Conservation (phyloP, 2,888 invertebrate genomes). For the Zygogramma bicolorata region DNA sequence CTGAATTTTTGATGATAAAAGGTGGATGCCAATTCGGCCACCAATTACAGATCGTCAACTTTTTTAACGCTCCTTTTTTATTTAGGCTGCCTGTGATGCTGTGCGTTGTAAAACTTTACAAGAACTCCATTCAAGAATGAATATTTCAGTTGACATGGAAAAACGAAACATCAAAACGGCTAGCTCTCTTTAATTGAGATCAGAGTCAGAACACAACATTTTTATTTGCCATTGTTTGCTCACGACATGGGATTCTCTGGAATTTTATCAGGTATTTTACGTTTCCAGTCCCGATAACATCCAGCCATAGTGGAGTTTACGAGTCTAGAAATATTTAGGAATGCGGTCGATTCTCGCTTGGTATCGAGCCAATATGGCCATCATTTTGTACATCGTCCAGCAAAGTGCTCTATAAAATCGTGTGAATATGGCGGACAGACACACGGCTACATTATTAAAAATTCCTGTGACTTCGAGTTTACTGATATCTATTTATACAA, state of each 20-base stretch:
- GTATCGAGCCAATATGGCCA: conserved; percentile 28
- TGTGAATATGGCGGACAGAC: conserved; percentile 15
- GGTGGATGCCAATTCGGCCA: no score
- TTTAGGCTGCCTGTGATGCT: no score
- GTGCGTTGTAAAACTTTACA: no score
- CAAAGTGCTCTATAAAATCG: conserved; percentile 26
- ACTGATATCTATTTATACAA: background rate
- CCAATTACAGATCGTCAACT: no score
- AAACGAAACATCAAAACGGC: background rate
- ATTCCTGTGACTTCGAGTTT: conserved; percentile 3
- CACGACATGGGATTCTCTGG: conserved; percentile 6
- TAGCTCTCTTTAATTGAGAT: background rate
- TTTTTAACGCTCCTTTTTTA: no score
- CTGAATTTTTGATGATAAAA: no score
- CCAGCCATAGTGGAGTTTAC: conserved; percentile 23
- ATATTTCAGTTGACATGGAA: no score
- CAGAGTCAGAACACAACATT: background rate
- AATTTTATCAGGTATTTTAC: conserved; percentile 8
- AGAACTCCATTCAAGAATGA: no score
- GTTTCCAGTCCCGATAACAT: conserved; percentile 17
- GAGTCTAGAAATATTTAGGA: conserved; percentile 34
- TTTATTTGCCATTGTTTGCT: background rate
- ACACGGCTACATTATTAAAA: conserved; percentile 12
- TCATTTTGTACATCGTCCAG: conserved; percentile 26
- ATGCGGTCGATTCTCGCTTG: conserved; percentile 32